Evolutionary conservation across 2,888 invertebrate genomes (phyloP), one percentile per base, ranked within the genome.

Genomic region (Iselma pallidipennis): DNA sequence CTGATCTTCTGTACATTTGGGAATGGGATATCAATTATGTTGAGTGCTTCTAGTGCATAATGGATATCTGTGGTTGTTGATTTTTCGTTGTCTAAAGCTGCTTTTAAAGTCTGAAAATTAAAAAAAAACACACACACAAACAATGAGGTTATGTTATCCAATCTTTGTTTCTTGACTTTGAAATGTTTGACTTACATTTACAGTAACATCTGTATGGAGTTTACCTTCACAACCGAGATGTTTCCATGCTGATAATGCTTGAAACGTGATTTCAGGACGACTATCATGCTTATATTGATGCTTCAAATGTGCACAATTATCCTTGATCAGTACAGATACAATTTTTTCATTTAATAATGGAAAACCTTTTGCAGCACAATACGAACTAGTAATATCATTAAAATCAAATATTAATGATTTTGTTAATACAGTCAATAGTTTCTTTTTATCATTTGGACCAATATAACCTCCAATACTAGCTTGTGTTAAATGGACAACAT

Each of bases 321-420:
- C 87, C 66, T 68, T 76, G 61, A 80, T 84, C 50, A 83, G 77
- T 75, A 75, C 85, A 51, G 70, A 83, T 37, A 84, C 86, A 61
- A 90, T 78, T 12, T 85, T 79, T 68, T 86, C 85, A 71, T 87
- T 89, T 1, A 93, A 82, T 49, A 89, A 81, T 69, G 87, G 88
- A 58, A 90, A 85, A 50, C 94, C 95, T 57, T 89, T 84, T 0
- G 90, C 84, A 2, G 91, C 89, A 83, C 91, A 91, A 78, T 93
- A 91, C 28, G 91, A 80, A 4, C 87, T 82, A 57, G 87, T 82
- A 49, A 91, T 75, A 77, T 93, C 92, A 68, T 85, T 75, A n/a
- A 66, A 68, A 50, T 76, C 73, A 14, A 71, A 55, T 45, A 70
- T 72, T 37, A 77, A 63, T n/a, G 78, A 74, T 49, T 73, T 76